A percentile compares a stretch with the other conserved stretches of the same genome.
These are phyloP conservation scores for Hipparchia sbordonii DNA, from an alignment of 2,888 invertebrate species.

Conservation along the genomic window DNA sequence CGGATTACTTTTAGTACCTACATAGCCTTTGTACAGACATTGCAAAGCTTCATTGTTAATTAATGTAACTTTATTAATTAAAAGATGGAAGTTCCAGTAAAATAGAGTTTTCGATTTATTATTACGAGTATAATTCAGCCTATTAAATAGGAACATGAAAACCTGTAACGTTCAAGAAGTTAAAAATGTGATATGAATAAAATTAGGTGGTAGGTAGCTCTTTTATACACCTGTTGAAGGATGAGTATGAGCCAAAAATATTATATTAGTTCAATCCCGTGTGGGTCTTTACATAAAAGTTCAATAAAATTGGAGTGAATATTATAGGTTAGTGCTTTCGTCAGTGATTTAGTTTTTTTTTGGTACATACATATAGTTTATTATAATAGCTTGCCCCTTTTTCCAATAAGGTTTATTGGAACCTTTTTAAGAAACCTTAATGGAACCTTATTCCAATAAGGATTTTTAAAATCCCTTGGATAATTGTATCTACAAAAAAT, in stretches of 20 bases:
- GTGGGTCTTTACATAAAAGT: not conserved
- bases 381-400: too few species aligned
- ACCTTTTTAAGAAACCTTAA: too few species aligned
- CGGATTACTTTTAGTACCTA: not conserved
- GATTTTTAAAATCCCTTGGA: too few species aligned
- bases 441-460: too few species aligned
- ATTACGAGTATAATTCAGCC: not conserved
- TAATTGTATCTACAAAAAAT: too few species aligned
- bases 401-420: too few species aligned
- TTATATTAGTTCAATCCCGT: not conserved
- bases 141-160: not conserved
- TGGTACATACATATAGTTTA: too few species aligned
- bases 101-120: conserved; percentile 1
- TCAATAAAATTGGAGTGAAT: too few species aligned
- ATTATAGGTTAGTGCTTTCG: too few species aligned
- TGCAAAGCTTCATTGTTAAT: conserved; percentile 1
- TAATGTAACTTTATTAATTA: not conserved
- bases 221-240: not conserved
- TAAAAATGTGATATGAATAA: not conserved
- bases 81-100: not conserved
- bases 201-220: not conserved
- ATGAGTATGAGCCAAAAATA: not conserved
- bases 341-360: too few species aligned
- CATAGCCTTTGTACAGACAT: not conserved
- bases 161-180: not conserved